Evolutionary conservation across 2,888 invertebrate species (phyloP), one percentile per base, ranked within the genome.

Genomic region (Ormyrus rosae): DNA sequence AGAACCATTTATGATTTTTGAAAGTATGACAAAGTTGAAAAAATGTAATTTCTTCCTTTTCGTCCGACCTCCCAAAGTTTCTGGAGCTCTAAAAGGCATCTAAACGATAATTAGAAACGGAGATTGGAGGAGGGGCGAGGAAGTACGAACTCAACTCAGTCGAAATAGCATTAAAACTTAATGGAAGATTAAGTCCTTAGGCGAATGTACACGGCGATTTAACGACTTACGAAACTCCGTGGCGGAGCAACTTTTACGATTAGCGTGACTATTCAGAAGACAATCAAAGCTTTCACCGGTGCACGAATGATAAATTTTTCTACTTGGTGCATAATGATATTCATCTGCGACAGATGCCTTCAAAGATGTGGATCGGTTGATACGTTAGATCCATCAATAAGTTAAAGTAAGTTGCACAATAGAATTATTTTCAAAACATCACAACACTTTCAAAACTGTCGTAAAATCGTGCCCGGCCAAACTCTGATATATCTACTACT

Each of bases 171-270:
- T 78, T 81, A 78, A 78, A 81, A 81, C 81, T 75, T 78, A 78
- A 81, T 78, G 78, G 75, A 78, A 81, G 78, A 81, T 81, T 81
- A 81, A 81, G 81, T 75, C 75, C 72, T 81, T 78, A 71, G 67
- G 74, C 53, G 60, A 58, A 64, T 74, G 69, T 70, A 78, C 73
- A 74, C 71, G 60, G 78, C 81, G 81, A 81, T 81, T 78, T 81
- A 78, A 81, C 78, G 74, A 81, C 81, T 78, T 74, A 51, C 68
- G 65, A 73, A 81, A 81, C 74, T 81, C 68, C 11, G 8, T 10
- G 46, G 13, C n/a, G 60, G 45, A 19, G 19, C 70, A 81, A 81
- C 78, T 81, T 81, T 78, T 34, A 60, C 78, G 81, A 81, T 81
- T 81, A 81, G 75, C 63, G 71, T 70, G 75, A 81, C 81, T 75